Conservation (phyloP, 2,797 vertebrate species). For the Enteromius thamalakanensis region DNA sequence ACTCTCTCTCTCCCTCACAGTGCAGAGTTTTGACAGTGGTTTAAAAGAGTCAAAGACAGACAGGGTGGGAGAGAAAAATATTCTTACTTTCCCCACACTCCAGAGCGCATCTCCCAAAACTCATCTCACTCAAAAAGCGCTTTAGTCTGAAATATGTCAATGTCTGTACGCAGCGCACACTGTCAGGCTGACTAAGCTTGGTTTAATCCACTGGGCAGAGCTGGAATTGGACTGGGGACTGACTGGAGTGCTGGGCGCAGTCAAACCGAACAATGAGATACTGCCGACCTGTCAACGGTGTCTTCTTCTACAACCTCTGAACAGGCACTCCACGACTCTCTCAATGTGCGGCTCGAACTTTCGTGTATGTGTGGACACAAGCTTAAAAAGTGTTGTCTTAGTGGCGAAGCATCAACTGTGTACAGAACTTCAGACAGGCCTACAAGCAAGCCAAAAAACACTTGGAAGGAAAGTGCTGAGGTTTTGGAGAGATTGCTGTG, state of each 20-base stretch:
- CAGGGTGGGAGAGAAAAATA: conserved; percentile 4
- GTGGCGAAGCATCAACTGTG: neutral
- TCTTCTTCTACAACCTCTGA: conserved; percentile 29
- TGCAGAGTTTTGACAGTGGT: conserved; percentile 22
- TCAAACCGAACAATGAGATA: conserved; percentile 55
- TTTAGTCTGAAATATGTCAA: conserved; percentile 53
- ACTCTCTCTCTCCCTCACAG: conserved; percentile 15
- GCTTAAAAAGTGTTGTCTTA: conserved; percentile 27
- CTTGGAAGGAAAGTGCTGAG: conserved; percentile 17
- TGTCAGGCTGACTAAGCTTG: conserved; percentile 44
- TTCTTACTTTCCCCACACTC: conserved; percentile 36
- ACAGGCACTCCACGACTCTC: conserved; percentile 1
- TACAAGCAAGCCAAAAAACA: neutral
- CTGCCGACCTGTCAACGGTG: conserved; percentile 35
- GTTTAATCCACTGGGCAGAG: conserved; percentile 64
- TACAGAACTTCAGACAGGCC: conserved; percentile 2
- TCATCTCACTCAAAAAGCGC: conserved; percentile 44
- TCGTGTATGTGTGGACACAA: neutral
- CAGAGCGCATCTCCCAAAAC: conserved; percentile 41
- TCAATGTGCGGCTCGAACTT: conserved; percentile 22
- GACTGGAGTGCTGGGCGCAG: conserved; percentile 53
- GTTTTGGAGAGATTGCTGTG: neutral
- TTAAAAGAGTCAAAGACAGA: conserved; percentile 42
- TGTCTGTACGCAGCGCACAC: conserved; percentile 20
- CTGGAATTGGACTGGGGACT: conserved; percentile 60